Evolutionary conservation across 2,888 invertebrate genomes (phyloP).

Genomic region (Tetramorium bicarinatum): DNA sequence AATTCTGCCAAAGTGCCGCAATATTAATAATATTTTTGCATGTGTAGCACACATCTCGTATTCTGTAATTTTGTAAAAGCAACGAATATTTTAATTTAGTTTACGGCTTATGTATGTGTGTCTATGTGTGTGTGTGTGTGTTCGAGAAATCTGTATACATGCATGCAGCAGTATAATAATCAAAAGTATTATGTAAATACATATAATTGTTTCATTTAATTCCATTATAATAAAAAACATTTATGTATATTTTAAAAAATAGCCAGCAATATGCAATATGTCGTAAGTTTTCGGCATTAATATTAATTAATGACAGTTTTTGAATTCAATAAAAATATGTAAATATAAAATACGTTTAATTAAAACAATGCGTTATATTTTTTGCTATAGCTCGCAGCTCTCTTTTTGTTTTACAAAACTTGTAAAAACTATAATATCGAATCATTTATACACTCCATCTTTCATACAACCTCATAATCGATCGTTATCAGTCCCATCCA

Average conservation of each 20-base stretch:
- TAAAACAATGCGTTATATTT: not conserved
- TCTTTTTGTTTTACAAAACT: not conserved
- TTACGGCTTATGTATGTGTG: not conserved
- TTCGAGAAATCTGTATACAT: not conserved
- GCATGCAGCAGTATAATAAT: not conserved
- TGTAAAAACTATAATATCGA: not conserved
- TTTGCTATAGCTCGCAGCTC: not conserved
- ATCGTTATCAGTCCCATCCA: constrained; percentile 23
- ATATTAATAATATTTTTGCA: not conserved
- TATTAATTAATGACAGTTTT: constrained; percentile 3
- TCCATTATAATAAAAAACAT: constrained; percentile 10
- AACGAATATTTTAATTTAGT: constrained; percentile 26
- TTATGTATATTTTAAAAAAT: constrained; percentile 12
- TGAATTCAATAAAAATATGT: not conserved
- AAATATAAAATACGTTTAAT: constrained; percentile 7
- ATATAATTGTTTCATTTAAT: not conserved
- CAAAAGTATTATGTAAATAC: not conserved
- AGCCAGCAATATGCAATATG: not conserved
- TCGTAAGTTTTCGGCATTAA: not conserved
- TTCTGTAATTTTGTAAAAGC: constrained; percentile 23
- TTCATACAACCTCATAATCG: not conserved
- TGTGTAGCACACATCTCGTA: not conserved
- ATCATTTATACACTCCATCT: not conserved
- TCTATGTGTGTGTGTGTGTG: too few relatives aligned
- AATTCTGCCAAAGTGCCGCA: constrained; percentile 3